Base-by-base conservation (phyloP, 1,140 invertebrate species). In the Drosophila suzukii region DNA sequence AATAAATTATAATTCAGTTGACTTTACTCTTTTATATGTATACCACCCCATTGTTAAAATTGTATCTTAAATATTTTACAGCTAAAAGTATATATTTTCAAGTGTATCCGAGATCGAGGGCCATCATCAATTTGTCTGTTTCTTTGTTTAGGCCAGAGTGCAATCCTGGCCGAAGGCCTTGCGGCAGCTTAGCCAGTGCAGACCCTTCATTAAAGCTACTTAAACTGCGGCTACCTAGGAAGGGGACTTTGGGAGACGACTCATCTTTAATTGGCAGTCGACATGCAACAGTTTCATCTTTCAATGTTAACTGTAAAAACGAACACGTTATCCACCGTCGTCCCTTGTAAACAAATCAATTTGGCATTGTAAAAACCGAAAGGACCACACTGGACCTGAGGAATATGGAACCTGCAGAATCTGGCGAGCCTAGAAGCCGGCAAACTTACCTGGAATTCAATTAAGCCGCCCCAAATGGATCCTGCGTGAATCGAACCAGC, bases 241-340 rank as follows among this genome's bases (percentile, higher is more conserved):
- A 41, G 49, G 44, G 61, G 53, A 10, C 4, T 24, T 38, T 32
- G 11, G 43, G 20, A 57, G 49, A 49, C 32, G 32, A 51, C 53
- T 73, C 63, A 61, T 58, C 56, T 81, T 89, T 89, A 89, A 89
- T 89, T 89, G 82, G 77, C 84, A 73, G 46, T 59, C 49, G 76
- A 79, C 84, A 89, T 89, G 84, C 84, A 89, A 89, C 70, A 89
- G 74, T 84, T 84, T 89, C 77, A 89, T 89, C 84, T 83, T 84
- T 89, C 77, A 81, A 90, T 89, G 76, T 84, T 81, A 89, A 89
- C 84, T 89, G 84, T 89, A 89, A 89, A 89, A 89, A 78, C 84
- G 81, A 84, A 84, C 84, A 89, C 85, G 84, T 84, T 89, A 78
- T 89, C 58, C 73, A 71, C 77, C 13, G 47, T 34, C 7, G 44